A percentile compares a stretch with the other conserved stretches of the same genome.
phyloP scores from a whole-genome alignment of 2,888 invertebrate species.

The Druceiella hillmani region DNA sequence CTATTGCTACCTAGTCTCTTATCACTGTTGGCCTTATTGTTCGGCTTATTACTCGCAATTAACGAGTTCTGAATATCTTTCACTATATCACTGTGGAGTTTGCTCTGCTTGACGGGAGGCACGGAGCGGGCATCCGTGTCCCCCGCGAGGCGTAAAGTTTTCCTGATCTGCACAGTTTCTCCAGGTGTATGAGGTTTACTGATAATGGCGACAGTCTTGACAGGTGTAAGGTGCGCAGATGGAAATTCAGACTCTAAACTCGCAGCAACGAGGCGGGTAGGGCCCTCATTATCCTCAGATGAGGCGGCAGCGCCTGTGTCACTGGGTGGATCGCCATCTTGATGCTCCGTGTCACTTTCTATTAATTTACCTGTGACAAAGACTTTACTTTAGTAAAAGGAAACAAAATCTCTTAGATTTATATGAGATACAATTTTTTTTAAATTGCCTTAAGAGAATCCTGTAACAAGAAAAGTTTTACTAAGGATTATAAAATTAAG shows the following conservation, averaged over 20 bases:
- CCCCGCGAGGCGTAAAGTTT: constrained; percentile 43
- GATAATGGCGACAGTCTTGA: not conserved
- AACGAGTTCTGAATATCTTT: constrained; percentile 50
- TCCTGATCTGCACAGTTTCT: constrained; percentile 41
- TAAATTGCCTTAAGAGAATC: no score
- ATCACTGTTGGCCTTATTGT: constrained; percentile 46
- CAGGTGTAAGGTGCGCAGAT: constrained; percentile 3
- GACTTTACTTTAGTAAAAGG: no score
- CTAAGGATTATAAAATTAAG: no score
- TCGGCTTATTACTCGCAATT: constrained; percentile 48
- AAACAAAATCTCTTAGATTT: no score
- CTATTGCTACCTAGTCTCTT: constrained; percentile 49
- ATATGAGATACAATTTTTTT: no score
- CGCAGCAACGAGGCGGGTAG: no score
- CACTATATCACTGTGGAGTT: constrained; percentile 44
- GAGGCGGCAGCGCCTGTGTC: constrained; percentile 36
- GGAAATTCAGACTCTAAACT: no score
- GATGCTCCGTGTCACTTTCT: constrained; percentile 52
- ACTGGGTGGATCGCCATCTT: constrained; percentile 51
- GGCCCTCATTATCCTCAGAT: constrained; percentile 27
- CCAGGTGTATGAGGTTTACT: constrained; percentile 24
- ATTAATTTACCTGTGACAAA: constrained; percentile 53
- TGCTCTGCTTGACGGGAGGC: constrained; percentile 43
- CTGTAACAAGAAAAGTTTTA: no score
- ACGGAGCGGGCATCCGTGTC: constrained; percentile 44